Base-by-base conservation (phyloP, 2,113 vertebrate genomes). In the Dicaeum eximium region DNA sequence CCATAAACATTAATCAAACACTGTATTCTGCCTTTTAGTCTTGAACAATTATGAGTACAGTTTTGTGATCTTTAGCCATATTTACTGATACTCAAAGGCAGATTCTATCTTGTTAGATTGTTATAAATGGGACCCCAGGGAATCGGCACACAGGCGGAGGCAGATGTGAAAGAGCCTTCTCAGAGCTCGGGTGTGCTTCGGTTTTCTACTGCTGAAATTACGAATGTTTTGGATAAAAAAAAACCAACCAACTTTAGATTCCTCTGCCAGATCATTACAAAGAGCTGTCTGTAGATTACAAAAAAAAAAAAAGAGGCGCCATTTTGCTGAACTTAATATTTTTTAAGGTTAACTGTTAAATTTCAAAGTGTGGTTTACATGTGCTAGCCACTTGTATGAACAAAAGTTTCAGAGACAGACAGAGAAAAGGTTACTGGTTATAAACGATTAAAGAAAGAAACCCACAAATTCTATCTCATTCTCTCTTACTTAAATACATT, bases 71-170 rank as follows among this genome's bases (percentile, higher is more conserved):
- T 98, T 98, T 96, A 97, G 95, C 97, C 93, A 44, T 98, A 98
- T 98, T 98, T 98, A 98, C 98, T 97, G 98, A 98, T 97, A 98
- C 94, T 98, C 98, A 98, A 95, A 98, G 98, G 97, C 97, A 97
- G 97, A 98, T 97, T 97, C 97, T 97, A 96, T 98, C 98, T 98
- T 98, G 98, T 98, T 98, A 96, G 97, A 97, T 96, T 97, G 96
- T 97, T 97, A 97, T 96, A 98, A 98, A 98, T 97, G 97, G 97
- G 96, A 96, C 97, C 92, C 97, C 81, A 82, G 98, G 97, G 97
- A 97, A 97, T 94, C 95, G 0, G 90, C 86, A 40, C 96, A 97
- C 96, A 97, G 97, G 97, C 97, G 1, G 81, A 71, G 95, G 96
- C 98, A 98, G 97, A 98, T 97, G 97, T 58, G 95, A 97, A 96